Evolutionary conservation across 2,797 vertebrate species (phyloP).

Genomic region (Typhlichthys eigenmanni): DNA sequence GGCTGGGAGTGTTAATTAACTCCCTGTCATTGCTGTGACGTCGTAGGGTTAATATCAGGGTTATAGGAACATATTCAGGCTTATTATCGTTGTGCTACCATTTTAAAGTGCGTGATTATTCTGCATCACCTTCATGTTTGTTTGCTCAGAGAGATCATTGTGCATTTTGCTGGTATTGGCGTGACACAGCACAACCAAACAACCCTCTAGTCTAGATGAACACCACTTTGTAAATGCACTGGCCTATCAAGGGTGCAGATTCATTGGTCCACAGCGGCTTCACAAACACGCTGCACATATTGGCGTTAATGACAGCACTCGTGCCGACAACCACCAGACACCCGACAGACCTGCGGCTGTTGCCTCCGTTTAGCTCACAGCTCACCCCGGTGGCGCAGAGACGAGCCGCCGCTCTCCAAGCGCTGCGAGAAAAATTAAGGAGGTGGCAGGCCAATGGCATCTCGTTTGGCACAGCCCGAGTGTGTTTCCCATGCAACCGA

Average conservation of each 20-base stretch:
- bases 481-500: slow-evolving; percentile 30
- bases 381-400: slow-evolving; percentile 15
- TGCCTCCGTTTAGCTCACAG: not conserved
- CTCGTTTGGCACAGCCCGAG: slow-evolving; percentile 38
- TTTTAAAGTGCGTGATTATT: slow-evolving; percentile 8
- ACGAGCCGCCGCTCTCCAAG: slow-evolving; percentile 31
- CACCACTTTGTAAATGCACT: slow-evolving; percentile 15
- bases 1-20: not conserved
- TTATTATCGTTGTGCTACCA: slow-evolving; percentile 20
- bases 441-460: slow-evolving; percentile 14
- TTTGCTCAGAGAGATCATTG: slow-evolving; percentile 17
- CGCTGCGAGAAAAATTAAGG: slow-evolving; percentile 43
- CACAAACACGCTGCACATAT: slow-evolving; percentile 29
- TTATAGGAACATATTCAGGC: slow-evolving; percentile 11
- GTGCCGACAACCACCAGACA: slow-evolving; percentile 14
- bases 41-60: not conserved
- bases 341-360: slow-evolving; percentile 39
- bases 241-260: slow-evolving; percentile 35
- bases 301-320: slow-evolving; percentile 45
- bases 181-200: slow-evolving; percentile 16
- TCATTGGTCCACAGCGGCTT: slow-evolving; percentile 28
- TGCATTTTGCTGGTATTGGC: slow-evolving; percentile 10
- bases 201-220: not conserved
- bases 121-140: slow-evolving; percentile 21
- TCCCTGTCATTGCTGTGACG: not conserved